Evolutionary conservation across 1,140 invertebrate species (phyloP).

Genomic region (Danaus melanippus): DNA sequence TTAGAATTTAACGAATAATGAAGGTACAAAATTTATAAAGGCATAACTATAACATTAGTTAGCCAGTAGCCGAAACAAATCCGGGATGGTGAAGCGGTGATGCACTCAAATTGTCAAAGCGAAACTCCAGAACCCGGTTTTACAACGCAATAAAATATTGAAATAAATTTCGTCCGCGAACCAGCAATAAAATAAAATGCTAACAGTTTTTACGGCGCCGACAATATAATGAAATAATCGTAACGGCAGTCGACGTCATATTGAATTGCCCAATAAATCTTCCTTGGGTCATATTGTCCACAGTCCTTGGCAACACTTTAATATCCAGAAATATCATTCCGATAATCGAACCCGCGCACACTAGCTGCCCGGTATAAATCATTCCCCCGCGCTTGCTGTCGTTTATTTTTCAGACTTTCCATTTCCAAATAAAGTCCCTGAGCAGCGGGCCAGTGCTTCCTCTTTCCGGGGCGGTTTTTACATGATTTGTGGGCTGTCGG

Average conservation of each 20-base stretch:
- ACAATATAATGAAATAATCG: conserved; percentile 72
- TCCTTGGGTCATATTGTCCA: conserved; percentile 69
- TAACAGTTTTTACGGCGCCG: conserved; percentile 69
- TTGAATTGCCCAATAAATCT: conserved; percentile 67
- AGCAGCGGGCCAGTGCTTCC: conserved; percentile 64
- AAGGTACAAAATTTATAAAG: too few species aligned
- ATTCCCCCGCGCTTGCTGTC: conserved; percentile 57
- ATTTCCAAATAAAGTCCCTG: conserved; percentile 70
- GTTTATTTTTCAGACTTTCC: conserved; percentile 71
- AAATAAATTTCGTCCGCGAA: conserved; percentile 63
- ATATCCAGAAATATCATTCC: conserved; percentile 71
- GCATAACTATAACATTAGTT: too few species aligned
- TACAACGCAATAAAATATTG: conserved; percentile 69
- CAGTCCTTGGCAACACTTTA: conserved; percentile 68
- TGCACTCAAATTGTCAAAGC: conserved; percentile 44
- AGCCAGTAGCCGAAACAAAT: conserved; percentile 4
- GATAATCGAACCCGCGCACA: conserved; percentile 60
- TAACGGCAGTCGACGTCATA: conserved; percentile 61
- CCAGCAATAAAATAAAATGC: conserved; percentile 66
- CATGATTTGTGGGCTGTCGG: conserved; percentile 69
- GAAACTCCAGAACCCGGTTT: conserved; percentile 37
- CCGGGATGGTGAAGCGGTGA: conserved; percentile 15
- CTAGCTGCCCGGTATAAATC: conserved; percentile 64
- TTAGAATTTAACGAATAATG: conserved; percentile 13
- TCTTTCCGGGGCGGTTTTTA: conserved; percentile 69